phyloP scores from a whole-genome alignment of 2,797 vertebrate genomes.

The Notolepis coatsorum region DNA sequence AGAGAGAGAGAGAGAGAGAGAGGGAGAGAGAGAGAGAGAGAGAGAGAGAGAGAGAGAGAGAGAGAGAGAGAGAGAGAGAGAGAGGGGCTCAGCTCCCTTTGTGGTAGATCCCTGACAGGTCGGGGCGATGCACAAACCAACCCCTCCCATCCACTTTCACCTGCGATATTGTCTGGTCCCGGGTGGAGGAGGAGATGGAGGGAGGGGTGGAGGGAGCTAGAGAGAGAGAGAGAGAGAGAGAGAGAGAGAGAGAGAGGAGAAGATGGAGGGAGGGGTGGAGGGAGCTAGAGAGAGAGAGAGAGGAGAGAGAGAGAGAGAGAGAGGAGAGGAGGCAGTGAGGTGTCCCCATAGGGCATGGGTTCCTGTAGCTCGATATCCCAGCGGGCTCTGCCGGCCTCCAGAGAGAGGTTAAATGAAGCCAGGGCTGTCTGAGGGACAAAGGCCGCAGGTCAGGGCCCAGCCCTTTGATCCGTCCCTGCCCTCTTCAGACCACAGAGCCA shows the following conservation, averaged over 20 bases:
- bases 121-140: constrained; percentile 67
- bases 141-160: constrained; percentile 80
- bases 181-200: constrained; percentile 54
- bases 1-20: too few relatives aligned
- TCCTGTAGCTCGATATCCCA: constrained; percentile 84
- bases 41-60: too few relatives aligned
- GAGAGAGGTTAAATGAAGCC: constrained; percentile 96
- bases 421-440: constrained; percentile 94
- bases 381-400: constrained; percentile 88
- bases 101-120: constrained; percentile 79
- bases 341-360: constrained; percentile 74
- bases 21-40: too few relatives aligned
- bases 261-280: constrained; percentile 46
- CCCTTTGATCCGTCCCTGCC: constrained; percentile 95
- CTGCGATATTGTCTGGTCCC: constrained; percentile 73
- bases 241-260: too few relatives aligned
- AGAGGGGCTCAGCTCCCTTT: constrained; percentile 76
- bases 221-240: constrained; percentile 49
- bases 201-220: constrained; percentile 46
- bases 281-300: too few relatives aligned
- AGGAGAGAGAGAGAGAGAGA: too few relatives aligned
- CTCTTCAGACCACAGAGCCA: constrained; percentile 89
- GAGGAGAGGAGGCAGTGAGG: constrained; percentile 65
- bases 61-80: background rate
- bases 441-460: constrained; percentile 93